Evolutionary conservation across 2,888 invertebrate genomes (phyloP), one percentile per base, ranked within the genome.

Genomic region (Trichopoda pennipes): DNA sequence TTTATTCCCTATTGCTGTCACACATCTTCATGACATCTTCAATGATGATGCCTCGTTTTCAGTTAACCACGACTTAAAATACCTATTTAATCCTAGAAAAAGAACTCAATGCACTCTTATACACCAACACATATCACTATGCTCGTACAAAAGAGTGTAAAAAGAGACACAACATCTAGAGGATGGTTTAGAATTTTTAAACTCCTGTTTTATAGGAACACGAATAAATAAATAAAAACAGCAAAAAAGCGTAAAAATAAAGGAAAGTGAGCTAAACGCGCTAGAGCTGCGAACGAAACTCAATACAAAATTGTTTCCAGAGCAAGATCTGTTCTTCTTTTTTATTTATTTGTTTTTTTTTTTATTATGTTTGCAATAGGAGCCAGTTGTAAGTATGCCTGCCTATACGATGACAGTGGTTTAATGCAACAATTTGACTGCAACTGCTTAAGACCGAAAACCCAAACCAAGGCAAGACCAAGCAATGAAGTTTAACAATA

Each of bases 401-500:
- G 58, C 60, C 69, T 61, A 76, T 69, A 78, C 75, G 19, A 23
- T 42, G 70, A 44, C 72, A 76, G 72, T 72, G 79, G 72, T 79
- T 75, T 82, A 47, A 44, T 68, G 60, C 56, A 66, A 49, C 61
- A 32, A 56, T 61, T 47, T 35, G 60, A 68, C 68, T 38, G 58
- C 63, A 55, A 53, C 53, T 35, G 55, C 53, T 28, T 51, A 51
- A 38, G 28, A 69, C 44, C 55, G 23, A 38, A 38, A 38, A 38
- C 38, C 38, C 38, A 38, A 38, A 38, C 38, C 38, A 38, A 38
- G 12, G 38, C 38, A 38, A 38, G 12, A 51, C 53, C 79, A 74
- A 47, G 72, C 78, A 82, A 82, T 76, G 79, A 82, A 76, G 82
- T 82, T 82, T 79, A 75, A 82, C 75, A 82, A 82, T 82, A 82